These are phyloP conservation scores for Psittacula cyanocephala DNA, from an alignment of 2,113 vertebrate genomes.

Conservation along the genomic window DNA sequence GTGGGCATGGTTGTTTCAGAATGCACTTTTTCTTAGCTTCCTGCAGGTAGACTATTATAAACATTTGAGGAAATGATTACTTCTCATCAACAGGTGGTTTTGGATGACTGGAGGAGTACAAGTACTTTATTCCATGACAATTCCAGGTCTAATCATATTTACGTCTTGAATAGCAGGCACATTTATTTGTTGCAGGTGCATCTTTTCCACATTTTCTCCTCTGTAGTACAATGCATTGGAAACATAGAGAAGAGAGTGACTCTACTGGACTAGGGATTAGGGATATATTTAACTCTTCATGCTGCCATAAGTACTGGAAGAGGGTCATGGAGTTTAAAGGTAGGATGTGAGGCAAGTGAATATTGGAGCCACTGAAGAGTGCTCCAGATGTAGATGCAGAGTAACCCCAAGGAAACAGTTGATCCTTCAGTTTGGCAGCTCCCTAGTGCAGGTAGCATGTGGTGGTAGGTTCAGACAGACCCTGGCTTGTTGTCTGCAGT, in stretches of 20 bases:
- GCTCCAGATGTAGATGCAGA: background rate
- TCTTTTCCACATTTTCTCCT: background rate
- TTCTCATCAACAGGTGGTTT: background rate
- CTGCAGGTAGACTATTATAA: background rate
- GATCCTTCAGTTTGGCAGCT: background rate
- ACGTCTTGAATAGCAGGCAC: background rate
- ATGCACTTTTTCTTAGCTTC: background rate
- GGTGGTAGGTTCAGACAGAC: background rate
- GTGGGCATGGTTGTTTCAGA: background rate
- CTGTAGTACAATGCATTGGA: background rate
- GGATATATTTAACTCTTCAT: background rate
- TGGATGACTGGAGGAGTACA: background rate
- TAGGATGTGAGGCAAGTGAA: background rate
- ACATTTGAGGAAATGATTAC: background rate
- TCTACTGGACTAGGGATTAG: background rate
- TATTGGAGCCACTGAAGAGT: background rate
- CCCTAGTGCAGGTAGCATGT: background rate
- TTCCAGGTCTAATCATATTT: background rate
- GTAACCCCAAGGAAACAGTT: accelerated
- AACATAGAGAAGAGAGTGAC: background rate
- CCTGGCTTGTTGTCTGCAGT: background rate
- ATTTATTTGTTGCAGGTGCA: background rate
- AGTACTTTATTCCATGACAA: background rate
- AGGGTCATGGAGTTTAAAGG: background rate
- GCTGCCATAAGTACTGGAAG: accelerated